Percentiles rank a stretch among this genome's conserved stretches.
These are phyloP conservation scores for Aphelinus certus DNA, from an alignment of 1,140 invertebrate genomes.

Conservation along the genomic window DNA sequence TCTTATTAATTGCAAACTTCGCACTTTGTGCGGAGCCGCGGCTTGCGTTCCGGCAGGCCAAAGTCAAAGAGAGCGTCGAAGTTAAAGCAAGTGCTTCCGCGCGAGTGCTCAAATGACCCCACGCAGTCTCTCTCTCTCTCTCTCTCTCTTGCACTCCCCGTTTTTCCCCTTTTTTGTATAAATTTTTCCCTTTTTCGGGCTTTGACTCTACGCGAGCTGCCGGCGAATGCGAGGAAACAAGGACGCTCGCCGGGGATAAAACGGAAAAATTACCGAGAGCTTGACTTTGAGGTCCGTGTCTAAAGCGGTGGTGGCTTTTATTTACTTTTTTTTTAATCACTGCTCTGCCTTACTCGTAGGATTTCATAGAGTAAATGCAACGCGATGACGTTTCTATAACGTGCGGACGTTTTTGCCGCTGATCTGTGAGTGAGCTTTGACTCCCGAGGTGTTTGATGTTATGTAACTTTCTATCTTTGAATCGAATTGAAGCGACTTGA, in stretches of 20 bases:
- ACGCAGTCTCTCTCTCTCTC: background rate
- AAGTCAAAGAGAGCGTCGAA: slow-evolving; percentile 4
- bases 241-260: slow-evolving; percentile 12
- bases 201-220: slow-evolving; percentile 19
- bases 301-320: slow-evolving; percentile 12
- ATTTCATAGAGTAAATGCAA: too few relatives aligned
- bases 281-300: too few relatives aligned
- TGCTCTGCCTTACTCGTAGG: too few relatives aligned
- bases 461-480: too few relatives aligned
- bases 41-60: background rate
- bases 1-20: slow-evolving; percentile 24
- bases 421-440: too few relatives aligned
- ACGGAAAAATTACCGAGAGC: slow-evolving; percentile 29
- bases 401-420: too few relatives aligned
- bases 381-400: too few relatives aligned
- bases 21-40: background rate
- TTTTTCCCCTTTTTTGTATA: background rate
- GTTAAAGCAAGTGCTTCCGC: slow-evolving; percentile 41
- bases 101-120: slow-evolving; percentile 34
- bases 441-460: too few relatives aligned
- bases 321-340: background rate
- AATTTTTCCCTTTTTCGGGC: slow-evolving; percentile 26
- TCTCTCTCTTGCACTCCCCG: too few relatives aligned
- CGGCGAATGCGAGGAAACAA: too few relatives aligned
- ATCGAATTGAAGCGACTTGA: too few relatives aligned